A percentile compares a stretch with the other conserved stretches of the same genome.
These are phyloP conservation scores for Glyptemys insculpta DNA, from an alignment of 2,797 vertebrate species.

Conservation along the genomic window DNA sequence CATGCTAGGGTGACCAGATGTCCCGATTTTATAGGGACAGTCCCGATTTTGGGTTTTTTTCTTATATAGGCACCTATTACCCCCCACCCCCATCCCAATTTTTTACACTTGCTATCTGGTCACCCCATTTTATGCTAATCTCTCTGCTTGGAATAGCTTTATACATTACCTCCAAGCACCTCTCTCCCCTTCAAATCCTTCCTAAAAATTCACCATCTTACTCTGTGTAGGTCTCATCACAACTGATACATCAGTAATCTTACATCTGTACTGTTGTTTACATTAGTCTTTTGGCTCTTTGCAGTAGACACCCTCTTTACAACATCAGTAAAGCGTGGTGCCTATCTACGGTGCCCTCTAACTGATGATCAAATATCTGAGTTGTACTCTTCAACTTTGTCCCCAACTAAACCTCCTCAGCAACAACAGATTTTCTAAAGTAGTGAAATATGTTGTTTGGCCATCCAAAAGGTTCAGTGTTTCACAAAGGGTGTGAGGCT, in stretches of 20 bases:
- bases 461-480: not conserved
- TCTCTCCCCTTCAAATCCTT: not conserved
- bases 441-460: not conserved
- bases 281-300: not conserved
- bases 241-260: not conserved
- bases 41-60: too few relatives aligned
- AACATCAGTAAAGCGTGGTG: not conserved
- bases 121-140: not conserved
- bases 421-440: not conserved
- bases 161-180: not conserved
- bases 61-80: too few relatives aligned
- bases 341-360: not conserved
- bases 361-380: not conserved
- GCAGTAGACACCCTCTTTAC: not conserved
- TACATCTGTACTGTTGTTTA: not conserved
- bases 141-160: not conserved
- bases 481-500: not conserved
- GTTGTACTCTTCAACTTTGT: not conserved
- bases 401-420: not conserved
- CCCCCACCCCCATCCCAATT: too few relatives aligned
- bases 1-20: not conserved
- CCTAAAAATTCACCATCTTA: not conserved
- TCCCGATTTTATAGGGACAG: too few relatives aligned
- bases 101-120: too few relatives aligned
- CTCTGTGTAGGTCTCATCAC: not conserved